These are phyloP conservation scores for Poeciliopsis retropinna DNA, from an alignment of 2,113 vertebrate genomes.

Conservation along the genomic window DNA sequence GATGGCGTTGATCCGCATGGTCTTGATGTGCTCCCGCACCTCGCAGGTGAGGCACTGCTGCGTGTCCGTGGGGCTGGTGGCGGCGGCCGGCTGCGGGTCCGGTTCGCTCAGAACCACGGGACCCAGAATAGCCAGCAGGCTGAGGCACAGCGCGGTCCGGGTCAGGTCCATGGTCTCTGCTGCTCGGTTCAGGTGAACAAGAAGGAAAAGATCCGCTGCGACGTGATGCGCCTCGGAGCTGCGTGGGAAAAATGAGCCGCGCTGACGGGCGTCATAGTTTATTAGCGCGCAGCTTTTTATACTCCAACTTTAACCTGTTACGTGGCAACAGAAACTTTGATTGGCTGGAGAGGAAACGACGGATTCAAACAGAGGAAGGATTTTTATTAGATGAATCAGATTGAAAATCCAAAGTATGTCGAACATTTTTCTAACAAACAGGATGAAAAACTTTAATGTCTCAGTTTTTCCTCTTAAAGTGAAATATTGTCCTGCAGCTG, in stretches of 20 bases:
- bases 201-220: constrained; percentile 31
- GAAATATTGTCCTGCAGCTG: not conserved
- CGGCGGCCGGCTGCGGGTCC: constrained; percentile 80
- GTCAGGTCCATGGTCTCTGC: constrained; percentile 86
- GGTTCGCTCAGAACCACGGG: constrained; percentile 85
- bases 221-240: constrained; percentile 44
- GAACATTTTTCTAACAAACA: not conserved
- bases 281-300: constrained; percentile 96
- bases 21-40: constrained; percentile 94
- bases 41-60: constrained; percentile 91
- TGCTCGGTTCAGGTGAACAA: not conserved
- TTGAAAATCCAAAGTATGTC: not conserved
- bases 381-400: constrained; percentile 57
- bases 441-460: not conserved
- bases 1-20: constrained; percentile 94
- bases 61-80: constrained; percentile 81
- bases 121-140: constrained; percentile 85
- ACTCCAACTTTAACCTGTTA: constrained; percentile 90
- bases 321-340: constrained; percentile 92
- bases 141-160: constrained; percentile 81
- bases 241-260: constrained; percentile 84
- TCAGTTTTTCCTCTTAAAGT: not conserved
- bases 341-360: constrained; percentile 96
- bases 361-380: constrained; percentile 90
- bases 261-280: constrained; percentile 88